Conservation (phyloP, 2,797 vertebrate genomes). For the Nyctalus aviator region DNA sequence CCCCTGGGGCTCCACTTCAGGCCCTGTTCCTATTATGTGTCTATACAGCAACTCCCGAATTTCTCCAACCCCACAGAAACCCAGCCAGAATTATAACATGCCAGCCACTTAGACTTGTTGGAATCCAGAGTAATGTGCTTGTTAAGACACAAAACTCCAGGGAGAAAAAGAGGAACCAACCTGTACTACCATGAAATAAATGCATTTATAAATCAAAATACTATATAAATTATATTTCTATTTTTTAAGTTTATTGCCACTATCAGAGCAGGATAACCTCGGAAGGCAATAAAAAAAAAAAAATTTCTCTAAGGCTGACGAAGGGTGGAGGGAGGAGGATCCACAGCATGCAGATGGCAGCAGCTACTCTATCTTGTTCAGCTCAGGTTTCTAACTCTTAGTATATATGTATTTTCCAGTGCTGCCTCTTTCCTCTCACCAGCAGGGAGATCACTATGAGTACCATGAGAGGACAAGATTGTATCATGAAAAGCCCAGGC, state of each 20-base stretch:
- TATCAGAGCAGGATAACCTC: background rate
- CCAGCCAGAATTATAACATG: background rate
- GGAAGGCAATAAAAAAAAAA: background rate
- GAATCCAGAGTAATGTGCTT: background rate
- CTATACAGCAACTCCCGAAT: background rate
- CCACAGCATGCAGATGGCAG: no score
- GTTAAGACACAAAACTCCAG: background rate
- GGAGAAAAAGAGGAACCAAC: background rate
- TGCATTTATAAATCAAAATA: constrained; percentile 3
- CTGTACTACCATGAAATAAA: background rate
- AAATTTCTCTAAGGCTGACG: background rate
- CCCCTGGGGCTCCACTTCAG: background rate
- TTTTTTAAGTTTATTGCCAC: background rate
- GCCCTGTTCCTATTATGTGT: background rate
- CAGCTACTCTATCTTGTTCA: background rate
- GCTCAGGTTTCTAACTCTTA: background rate
- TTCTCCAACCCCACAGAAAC: background rate
- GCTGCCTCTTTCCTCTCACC: background rate
- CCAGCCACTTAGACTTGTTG: background rate
- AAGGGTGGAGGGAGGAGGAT: no score
- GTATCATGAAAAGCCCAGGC: background rate
- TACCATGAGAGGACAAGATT: background rate
- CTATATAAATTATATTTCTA: background rate
- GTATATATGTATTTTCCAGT: background rate
- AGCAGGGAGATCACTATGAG: background rate